These are phyloP conservation scores for Podocnemis expansa DNA, from an alignment of 2,113 vertebrate genomes.

Conservation along the genomic window DNA sequence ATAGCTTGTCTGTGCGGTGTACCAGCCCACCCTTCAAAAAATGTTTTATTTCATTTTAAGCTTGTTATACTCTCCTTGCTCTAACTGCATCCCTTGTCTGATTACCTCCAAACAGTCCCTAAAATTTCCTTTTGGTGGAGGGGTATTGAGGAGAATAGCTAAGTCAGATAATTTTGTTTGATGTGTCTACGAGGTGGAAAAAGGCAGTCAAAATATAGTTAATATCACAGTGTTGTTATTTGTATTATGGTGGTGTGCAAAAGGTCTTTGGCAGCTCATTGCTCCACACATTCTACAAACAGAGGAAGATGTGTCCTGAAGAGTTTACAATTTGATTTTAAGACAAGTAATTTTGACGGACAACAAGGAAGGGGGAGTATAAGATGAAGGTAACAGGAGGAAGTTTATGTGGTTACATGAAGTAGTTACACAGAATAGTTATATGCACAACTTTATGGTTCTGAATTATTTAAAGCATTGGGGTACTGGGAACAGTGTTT, in stretches of 20 bases:
- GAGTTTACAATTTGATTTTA: not conserved
- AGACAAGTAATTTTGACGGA: not conserved
- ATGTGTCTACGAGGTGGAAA: no score
- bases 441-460: not conserved
- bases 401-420: not conserved
- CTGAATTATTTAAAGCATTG: not conserved
- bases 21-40: not conserved
- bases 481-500: not conserved
- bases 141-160: not conserved
- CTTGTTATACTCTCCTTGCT: not conserved
- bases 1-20: not conserved
- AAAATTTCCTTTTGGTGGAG: not conserved
- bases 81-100: not conserved
- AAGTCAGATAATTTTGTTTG: not conserved
- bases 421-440: not conserved
- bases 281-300: no score
- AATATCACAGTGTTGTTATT: no score
- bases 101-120: not conserved
- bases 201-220: no score
- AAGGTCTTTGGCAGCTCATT: no score
- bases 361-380: not conserved
- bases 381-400: not conserved
- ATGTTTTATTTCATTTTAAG: constrained; percentile 14
- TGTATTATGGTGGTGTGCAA: no score
- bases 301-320: no score